phyloP scores from a whole-genome alignment of 2,888 invertebrate genomes.

The Scrobipalpa atriplicella region DNA sequence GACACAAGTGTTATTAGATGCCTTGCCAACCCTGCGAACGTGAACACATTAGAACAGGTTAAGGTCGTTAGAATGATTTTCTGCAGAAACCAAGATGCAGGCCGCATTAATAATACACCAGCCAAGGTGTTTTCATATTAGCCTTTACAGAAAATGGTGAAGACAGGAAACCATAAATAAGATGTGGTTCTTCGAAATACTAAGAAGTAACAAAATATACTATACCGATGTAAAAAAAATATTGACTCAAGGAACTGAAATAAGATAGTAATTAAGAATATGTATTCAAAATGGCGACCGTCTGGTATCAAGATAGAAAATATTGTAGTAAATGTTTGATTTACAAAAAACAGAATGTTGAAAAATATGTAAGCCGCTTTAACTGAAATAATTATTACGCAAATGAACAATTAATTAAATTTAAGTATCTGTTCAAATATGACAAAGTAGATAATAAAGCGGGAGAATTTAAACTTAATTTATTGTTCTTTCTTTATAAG shows the following conservation, averaged over 20 bases:
- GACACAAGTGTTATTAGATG: too few relatives aligned
- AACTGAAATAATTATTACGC: not conserved
- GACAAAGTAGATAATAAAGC: slow-evolving; percentile 14
- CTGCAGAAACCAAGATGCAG: slow-evolving; percentile 22
- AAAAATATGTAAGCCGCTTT: not conserved
- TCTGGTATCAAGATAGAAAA: too few relatives aligned
- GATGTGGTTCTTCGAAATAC: not conserved
- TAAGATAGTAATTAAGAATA: too few relatives aligned
- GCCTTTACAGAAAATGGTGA: not conserved
- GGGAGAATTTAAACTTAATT: slow-evolving; percentile 31
- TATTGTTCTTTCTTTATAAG: slow-evolving; percentile 42
- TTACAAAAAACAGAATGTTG: not conserved
- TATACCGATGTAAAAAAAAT: too few relatives aligned
- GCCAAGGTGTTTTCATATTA: slow-evolving; percentile 16
- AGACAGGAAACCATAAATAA: not conserved
- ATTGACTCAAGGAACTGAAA: too few relatives aligned
- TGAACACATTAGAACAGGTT: slow-evolving; percentile 27
- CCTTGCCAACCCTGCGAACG: slow-evolving; percentile 10
- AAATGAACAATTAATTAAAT: not conserved
- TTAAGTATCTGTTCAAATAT: slow-evolving; percentile 19
- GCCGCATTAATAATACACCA: slow-evolving; percentile 18
- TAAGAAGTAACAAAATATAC: too few relatives aligned
- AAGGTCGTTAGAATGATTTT: slow-evolving; percentile 25
- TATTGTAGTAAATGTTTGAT: not conserved
- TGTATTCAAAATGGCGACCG: too few relatives aligned